Percentiles rank a stretch among this genome's conserved stretches.
Evolutionary conservation across 2,797 vertebrate genomes (phyloP).

Genomic region (Meriones psammophilus): DNA sequence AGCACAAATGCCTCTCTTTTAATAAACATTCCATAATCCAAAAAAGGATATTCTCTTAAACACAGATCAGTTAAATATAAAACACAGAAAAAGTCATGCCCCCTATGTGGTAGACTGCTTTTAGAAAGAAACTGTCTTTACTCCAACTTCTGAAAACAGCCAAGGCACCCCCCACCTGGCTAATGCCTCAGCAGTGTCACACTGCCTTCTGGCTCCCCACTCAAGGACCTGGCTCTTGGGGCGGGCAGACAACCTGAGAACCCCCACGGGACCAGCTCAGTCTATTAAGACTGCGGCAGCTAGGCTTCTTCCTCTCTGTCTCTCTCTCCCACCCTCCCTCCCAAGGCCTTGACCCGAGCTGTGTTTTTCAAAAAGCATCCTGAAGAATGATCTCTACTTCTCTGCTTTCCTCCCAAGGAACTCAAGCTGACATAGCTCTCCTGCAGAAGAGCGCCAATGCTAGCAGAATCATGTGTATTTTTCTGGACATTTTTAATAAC

Average conservation of each 20-base stretch:
- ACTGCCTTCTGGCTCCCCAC: neutral
- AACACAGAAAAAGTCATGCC: neutral
- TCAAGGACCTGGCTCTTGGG: neutral
- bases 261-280: neutral
- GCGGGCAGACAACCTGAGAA: neutral
- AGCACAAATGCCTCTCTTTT: conserved; percentile 5
- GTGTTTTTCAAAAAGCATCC: neutral
- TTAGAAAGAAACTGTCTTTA: neutral
- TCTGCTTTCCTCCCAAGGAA: neutral
- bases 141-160: neutral
- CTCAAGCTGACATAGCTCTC: neutral
- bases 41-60: neutral
- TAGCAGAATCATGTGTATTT: neutral
- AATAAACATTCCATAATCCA: neutral
- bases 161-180: neutral
- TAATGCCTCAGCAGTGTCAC: neutral
- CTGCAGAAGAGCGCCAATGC: neutral
- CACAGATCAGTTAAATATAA: neutral
- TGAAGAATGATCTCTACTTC: neutral
- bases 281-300: neutral
- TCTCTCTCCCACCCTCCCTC: neutral
- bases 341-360: neutral
- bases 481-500: neutral
- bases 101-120: neutral
- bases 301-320: neutral